Evolutionary conservation across 1,140 invertebrate species (phyloP).

Genomic region (Goniozus legneri): DNA sequence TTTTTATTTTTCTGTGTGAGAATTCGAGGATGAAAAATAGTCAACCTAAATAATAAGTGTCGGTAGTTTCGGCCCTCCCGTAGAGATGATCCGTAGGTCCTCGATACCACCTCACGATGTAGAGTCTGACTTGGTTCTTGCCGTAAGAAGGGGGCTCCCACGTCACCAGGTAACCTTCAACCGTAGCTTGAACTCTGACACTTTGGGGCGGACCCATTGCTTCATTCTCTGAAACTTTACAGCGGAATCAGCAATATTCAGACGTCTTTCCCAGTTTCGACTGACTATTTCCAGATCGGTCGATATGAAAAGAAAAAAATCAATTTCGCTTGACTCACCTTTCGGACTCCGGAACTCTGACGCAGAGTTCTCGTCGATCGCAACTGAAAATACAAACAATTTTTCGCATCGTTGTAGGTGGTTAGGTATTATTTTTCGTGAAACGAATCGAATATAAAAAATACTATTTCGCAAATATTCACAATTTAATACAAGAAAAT

Average conservation of each 20-base stretch:
- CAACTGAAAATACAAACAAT: conserved; percentile 25
- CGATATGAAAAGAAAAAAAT: too few relatives aligned
- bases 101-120: conserved; percentile 62
- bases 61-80: conserved; percentile 61
- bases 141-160: conserved; percentile 69
- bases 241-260: neutral
- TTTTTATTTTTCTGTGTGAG: too few relatives aligned
- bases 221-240: conserved; percentile 21
- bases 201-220: conserved; percentile 64
- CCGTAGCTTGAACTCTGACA: conserved; percentile 60
- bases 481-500: too few relatives aligned
- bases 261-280: neutral
- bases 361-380: conserved; percentile 35
- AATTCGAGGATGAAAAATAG: too few relatives aligned
- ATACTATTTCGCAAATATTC: too few relatives aligned
- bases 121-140: conserved; percentile 56
- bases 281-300: neutral
- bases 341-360: conserved; percentile 36
- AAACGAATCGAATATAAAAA: too few relatives aligned
- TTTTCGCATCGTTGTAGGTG: too few relatives aligned
- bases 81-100: conserved; percentile 58
- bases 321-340: too few relatives aligned
- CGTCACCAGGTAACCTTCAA: conserved; percentile 66
- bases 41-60: conserved; percentile 61
- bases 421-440: too few relatives aligned